Base-by-base conservation (phyloP, 2,113 vertebrate species). In the Monarcha castaneiventris region DNA sequence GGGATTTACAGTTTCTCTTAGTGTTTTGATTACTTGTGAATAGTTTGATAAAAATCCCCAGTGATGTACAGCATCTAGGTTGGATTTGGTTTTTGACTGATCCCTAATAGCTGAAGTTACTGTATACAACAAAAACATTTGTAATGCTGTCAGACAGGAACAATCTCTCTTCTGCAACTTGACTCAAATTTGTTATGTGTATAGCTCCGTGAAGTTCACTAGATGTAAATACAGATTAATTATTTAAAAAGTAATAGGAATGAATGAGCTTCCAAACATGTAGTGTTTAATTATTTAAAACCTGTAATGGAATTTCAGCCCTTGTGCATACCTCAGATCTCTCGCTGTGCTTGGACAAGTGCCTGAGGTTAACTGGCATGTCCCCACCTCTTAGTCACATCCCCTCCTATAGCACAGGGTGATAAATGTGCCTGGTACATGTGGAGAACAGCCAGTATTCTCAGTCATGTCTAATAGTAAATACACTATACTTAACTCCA, bases 221-320 rank as follows among this genome's bases (percentile, higher is more conserved):
- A 96, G 97, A 98, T 98, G 97, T 98, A 97, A 98, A 98, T 97
- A 97, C 90, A 97, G 95, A 98, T 98, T 97, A 98, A 98, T 97
- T 98, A 98, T 98, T 98, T 98, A 97, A 98, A 97, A 98, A 97
- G 97, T 96, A 98, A 98, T 98, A 97, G 97, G 93, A 96, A 97
- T 95, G 97, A 97, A 98, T 95, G 97, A 97, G 95, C 95, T 97
- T 97, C 96, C 96, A 97, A 98, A 98, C 98, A 97, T 98, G 97
- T 98, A 96, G 94, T 29, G 78, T 96, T 98, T 96, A 98, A 98
- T 98, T 97, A 98, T 98, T 98, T 97, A 98, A 97, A 97, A 94
- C 90, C 83, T 89, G 61, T 98, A 98, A 98, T 98, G 98, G 98
- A 97, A 98, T 98, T 97, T 97, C 96, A 96, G 51, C 92, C 96